Base-by-base conservation (phyloP, 2,888 invertebrate species). In the Saturnia pavonia region DNA sequence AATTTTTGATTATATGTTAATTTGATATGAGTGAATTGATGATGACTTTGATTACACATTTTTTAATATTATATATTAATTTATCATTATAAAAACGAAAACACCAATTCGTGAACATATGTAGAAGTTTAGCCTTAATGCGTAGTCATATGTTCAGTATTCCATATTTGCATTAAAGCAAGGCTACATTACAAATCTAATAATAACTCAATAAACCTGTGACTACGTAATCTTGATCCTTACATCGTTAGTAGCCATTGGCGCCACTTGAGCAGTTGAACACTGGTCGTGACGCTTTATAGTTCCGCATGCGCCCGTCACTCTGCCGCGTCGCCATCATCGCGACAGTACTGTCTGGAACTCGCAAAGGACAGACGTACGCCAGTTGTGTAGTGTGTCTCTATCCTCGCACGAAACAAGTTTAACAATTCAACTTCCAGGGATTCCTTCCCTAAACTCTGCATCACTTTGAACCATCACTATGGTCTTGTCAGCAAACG, bases 321-420 rank as follows among this genome's bases (percentile, higher is more conserved):
- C 72, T 74, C 77, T 77, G 72, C 76, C 75, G 84, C 84, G 92
- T 89, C 92, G 92, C 91, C 79, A 71, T 73, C 72, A 74, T 89
- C 90, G 78, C 77, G 82, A 80, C 85, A 92, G 92, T 92, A 83
- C 77, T 81, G 85, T 83, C 82, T 79, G 81, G 88, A 85, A 85
- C 82, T 88, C 81, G 84, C 75, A 69, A 74, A 75, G 85, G 80
- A 79, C 79, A 88, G 91, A 90, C 90, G 93, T 85, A 85, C 85
- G 87, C 78, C 76, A 70, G 79, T 79, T 74, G 77, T 69, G 71
- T 65, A 67, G 74, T 70, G 73, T 77, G 78, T 77, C 80, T 78
- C 74, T 78, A 78, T 78, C 75, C 80, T 77, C 82, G 78, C 75
- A 86, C 93, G 93, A 90, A 92, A 93, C 89, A 92, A 93, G 93